Percentiles rank a stretch among this genome's conserved stretches.
Conservation (phyloP, 1,140 invertebrate species). For the Anastrepha ludens region DNA sequence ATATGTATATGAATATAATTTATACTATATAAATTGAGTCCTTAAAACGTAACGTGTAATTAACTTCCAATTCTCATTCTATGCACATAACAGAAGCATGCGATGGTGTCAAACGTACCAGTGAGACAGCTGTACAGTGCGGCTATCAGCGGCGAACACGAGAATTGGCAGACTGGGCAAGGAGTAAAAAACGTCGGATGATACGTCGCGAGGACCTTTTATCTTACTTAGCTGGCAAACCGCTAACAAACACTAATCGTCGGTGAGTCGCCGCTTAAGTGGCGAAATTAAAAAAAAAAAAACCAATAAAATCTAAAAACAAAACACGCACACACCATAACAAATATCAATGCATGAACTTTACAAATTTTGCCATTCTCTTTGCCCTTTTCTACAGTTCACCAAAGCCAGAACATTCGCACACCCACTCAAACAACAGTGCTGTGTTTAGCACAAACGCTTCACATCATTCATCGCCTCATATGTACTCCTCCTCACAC, state of each 20-base stretch:
- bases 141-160: constrained; percentile 84
- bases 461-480: constrained; percentile 34
- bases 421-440: constrained; percentile 59
- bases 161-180: constrained; percentile 86
- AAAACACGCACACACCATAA: not conserved
- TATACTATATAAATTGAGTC: constrained; percentile 1
- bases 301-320: not conserved
- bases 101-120: constrained; percentile 81
- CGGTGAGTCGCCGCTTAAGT: constrained; percentile 66
- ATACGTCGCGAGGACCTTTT: constrained; percentile 86
- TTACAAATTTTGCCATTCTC: not conserved
- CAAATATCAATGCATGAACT: not conserved
- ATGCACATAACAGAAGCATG: constrained; percentile 79
- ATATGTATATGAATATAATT: not conserved
- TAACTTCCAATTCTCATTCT: constrained; percentile 53
- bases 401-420: constrained; percentile 66
- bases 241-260: constrained; percentile 77
- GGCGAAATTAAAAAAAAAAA: constrained; percentile 33
- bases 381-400: constrained; percentile 59
- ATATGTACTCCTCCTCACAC: constrained; percentile 4
- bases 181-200: constrained; percentile 81
- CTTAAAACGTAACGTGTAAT: too few species aligned
- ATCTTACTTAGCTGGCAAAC: constrained; percentile 86
- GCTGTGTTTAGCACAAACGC: constrained; percentile 33
- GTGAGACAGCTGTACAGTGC: constrained; percentile 82